Base-by-base conservation (phyloP, 2,797 vertebrate species). In the Catharus ustulatus region DNA sequence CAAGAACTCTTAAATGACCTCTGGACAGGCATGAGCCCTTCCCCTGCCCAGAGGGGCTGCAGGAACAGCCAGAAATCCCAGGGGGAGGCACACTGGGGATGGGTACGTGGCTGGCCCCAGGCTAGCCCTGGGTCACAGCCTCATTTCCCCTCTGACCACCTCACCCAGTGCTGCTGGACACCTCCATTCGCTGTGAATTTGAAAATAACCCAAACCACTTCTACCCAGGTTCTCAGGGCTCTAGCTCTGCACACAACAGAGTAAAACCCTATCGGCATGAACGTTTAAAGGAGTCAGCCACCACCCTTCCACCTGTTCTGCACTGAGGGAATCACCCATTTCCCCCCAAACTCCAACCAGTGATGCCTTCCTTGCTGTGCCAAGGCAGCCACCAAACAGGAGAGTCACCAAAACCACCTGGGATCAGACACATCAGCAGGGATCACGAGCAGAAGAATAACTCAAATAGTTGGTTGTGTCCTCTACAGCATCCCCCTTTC, bases 1-100 rank as follows among this genome's bases (percentile, higher is more conserved):
- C 30, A 22, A 26, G 48, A 51, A 21, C 34, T 19, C 62, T 30
- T 38, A 20, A 48, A 74, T 42, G 19, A 68, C 6, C 21, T 6
- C 6, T 22, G n/a, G 17, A 26, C 13, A 46, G 57, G 27, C 12
- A 15, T 1, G 46, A 85, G 63, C 51, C 18, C 43, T 87, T 51
- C 6, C 42, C 49, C 61, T 85, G 52, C 68, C 84, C 24, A 6
- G 34, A 21, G 69, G 52, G 32, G 36, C 67, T 79, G 68, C 55
- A 72, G 73, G 68, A 38, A 1, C 61, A 21, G 6, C 13, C 77
- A 74, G 23, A 14, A 48, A 11, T 42, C 15, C 55, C 67, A 24
- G 51, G 3, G 21, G 58, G 16, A 69, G 55, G 6, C 59, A 21
- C 1, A 0, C 21, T 30, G 18, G 21, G 11, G 10, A 12, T 4